phyloP scores from a whole-genome alignment of 23 tunicate genomes.

The Halocynthia aurantium region DNA sequence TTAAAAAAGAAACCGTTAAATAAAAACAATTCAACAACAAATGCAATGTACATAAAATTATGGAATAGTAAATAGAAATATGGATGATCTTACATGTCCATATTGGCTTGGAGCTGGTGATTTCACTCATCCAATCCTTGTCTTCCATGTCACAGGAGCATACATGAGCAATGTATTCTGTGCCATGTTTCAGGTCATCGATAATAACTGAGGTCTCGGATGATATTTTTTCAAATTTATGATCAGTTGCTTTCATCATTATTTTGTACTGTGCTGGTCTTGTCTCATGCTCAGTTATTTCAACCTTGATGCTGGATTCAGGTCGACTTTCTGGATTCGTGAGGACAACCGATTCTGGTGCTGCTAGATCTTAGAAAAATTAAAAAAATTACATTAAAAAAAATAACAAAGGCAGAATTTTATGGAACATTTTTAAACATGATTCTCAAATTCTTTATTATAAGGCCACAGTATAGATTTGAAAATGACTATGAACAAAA shows the following conservation, averaged over 20 bases:
- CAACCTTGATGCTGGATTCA: background rate
- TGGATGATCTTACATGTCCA: slow-evolving; percentile 1
- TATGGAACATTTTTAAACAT: no score
- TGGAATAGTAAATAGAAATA: background rate
- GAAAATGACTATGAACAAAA: no score
- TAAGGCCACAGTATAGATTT: background rate
- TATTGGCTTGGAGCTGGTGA: background rate
- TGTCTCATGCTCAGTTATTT: background rate
- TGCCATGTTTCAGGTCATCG: background rate
- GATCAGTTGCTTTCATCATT: background rate
- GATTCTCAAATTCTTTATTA: background rate
- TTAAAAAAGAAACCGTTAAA: background rate
- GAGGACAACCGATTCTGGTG: background rate
- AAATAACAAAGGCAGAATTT: no score
- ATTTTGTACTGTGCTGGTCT: background rate
- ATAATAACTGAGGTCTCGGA: background rate
- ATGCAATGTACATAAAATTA: no score
- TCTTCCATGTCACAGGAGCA: background rate
- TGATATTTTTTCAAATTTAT: background rate
- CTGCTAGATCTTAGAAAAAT: background rate
- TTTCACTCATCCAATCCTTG: background rate
- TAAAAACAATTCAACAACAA: no score
- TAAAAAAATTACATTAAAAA: no score
- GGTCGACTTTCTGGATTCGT: background rate
- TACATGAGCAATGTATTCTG: background rate